phyloP scores from a whole-genome alignment of 2,113 vertebrate genomes.

The Athene noctua region DNA sequence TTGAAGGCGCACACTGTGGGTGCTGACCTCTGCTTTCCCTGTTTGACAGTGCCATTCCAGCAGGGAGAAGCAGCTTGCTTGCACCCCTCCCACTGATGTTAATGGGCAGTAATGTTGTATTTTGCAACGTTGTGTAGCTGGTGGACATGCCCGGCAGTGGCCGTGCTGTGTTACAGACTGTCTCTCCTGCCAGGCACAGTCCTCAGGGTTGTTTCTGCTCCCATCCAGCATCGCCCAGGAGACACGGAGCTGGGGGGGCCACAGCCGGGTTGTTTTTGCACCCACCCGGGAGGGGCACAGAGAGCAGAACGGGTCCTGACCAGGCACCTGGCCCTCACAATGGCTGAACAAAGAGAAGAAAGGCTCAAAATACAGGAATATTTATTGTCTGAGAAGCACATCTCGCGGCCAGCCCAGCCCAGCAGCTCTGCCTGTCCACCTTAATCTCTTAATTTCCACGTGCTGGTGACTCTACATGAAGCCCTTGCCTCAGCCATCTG shows the following conservation, averaged over 20 bases:
- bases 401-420: not conserved
- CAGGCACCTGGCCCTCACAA: not conserved
- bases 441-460: not conserved
- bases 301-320: accelerated
- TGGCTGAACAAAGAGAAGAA: not conserved
- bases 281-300: accelerated
- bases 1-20: not conserved
- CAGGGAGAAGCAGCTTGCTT: not conserved
- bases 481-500: not conserved
- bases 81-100: not conserved
- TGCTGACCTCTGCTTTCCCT: not conserved
- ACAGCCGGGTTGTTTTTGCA: no score
- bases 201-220: not conserved
- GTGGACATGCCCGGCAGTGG: not conserved
- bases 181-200: not conserved
- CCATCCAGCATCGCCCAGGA: not conserved
- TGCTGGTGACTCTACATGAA: not conserved
- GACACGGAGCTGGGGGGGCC: not conserved
- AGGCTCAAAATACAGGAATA: not conserved
- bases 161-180: accelerated
- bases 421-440: not conserved
- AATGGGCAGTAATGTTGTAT: not conserved
- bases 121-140: accelerated
- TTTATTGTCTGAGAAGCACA: not conserved
- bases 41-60: not conserved